Conservation (phyloP, 2,888 invertebrate genomes). For the Thyatira batis region DNA sequence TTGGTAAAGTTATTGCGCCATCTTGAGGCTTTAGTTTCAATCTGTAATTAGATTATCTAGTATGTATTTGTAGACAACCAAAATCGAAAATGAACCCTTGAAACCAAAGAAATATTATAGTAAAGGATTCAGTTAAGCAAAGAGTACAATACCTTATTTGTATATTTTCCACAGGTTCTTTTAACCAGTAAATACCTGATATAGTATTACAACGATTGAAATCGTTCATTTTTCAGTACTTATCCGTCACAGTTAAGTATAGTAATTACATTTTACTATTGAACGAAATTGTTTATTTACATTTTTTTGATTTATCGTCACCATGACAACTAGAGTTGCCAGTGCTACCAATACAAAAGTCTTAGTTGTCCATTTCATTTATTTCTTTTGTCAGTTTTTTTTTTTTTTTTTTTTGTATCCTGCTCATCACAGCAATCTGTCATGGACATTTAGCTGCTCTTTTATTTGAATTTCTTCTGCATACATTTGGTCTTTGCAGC, state of each 20-base stretch:
- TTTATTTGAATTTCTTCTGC: too few relatives aligned
- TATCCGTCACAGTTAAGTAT: not conserved
- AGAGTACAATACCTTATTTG: constrained; percentile 69
- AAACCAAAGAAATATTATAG: not conserved
- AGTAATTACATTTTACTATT: not conserved
- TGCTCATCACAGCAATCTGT: too few relatives aligned
- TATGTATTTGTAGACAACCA: not conserved
- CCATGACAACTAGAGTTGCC: constrained; percentile 11
- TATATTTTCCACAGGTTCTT: constrained; percentile 70
- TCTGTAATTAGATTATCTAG: constrained; percentile 40
- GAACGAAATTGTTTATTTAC: not conserved
- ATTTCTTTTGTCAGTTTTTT: too few relatives aligned
- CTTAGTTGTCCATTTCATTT: too few relatives aligned
- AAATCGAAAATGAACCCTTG: not conserved
- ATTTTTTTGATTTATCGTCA: constrained; percentile 10
- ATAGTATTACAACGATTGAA: constrained; percentile 63
- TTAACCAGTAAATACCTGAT: constrained; percentile 77
- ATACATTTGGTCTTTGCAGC: too few relatives aligned
- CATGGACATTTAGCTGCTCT: too few relatives aligned
- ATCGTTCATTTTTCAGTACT: constrained; percentile 49
- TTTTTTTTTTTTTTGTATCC: too few relatives aligned
- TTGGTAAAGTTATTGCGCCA: constrained; percentile 58
- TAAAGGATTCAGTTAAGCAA: not conserved
- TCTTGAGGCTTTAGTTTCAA: constrained; percentile 62
- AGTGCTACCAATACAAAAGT: not conserved